phyloP scores from a whole-genome alignment of 2,113 vertebrate genomes.

The Nettapus auritus region DNA sequence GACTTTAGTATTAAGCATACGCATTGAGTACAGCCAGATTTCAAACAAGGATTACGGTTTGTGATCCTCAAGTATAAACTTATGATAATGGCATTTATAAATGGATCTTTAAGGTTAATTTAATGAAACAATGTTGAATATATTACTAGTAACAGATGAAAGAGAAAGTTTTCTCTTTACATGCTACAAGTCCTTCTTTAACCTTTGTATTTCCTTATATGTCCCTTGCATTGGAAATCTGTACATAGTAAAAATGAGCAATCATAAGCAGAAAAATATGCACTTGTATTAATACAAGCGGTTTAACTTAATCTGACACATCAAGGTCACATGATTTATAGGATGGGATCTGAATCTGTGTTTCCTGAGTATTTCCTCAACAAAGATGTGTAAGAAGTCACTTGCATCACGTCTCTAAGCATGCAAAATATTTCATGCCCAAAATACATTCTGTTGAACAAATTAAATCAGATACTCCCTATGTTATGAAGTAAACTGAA shows the following conservation, averaged over 20 bases:
- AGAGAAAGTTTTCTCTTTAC: neutral
- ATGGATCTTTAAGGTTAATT: slow-evolving; percentile 41
- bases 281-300: neutral
- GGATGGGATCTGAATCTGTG: neutral
- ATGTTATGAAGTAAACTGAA: neutral
- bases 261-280: neutral
- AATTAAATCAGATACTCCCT: neutral
- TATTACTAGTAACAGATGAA: neutral
- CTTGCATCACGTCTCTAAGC: neutral
- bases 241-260: neutral
- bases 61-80: slow-evolving; percentile 20
- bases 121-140: neutral
- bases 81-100: slow-evolving; percentile 35
- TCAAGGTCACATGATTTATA: neutral
- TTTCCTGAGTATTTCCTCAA: neutral
- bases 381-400: neutral
- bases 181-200: neutral
- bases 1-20: neutral
- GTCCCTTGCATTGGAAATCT: neutral
- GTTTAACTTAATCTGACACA: neutral
- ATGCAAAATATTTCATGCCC: neutral
- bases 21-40: neutral
- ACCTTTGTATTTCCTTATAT: neutral
- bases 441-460: neutral
- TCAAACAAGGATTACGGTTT: slow-evolving; percentile 22